phyloP scores from a whole-genome alignment of 2,797 vertebrate species.

The Ispidina picta region DNA sequence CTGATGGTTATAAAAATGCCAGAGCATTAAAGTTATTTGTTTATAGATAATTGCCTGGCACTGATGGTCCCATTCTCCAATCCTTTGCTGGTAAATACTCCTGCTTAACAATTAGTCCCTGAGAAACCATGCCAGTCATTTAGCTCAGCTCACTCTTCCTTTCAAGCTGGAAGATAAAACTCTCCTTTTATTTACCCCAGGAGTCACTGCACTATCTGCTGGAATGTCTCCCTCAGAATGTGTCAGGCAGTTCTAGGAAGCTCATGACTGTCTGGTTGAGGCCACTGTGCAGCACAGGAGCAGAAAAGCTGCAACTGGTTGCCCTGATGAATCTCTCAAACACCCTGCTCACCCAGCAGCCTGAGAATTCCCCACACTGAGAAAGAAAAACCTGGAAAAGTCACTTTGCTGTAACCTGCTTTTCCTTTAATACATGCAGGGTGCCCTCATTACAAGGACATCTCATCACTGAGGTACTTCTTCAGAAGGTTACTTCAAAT shows the following conservation, averaged over 20 bases:
- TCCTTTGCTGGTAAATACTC: conserved; percentile 45
- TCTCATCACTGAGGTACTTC: background rate
- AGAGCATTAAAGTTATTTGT: conserved; percentile 43
- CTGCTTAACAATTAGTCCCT: conserved; percentile 49
- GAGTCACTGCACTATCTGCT: background rate
- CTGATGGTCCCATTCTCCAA: conserved; percentile 1
- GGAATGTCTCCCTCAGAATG: conserved; percentile 1
- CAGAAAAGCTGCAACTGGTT: background rate
- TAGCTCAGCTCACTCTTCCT: background rate
- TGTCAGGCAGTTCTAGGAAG: conserved; percentile 1
- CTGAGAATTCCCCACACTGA: background rate
- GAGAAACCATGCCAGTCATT: background rate
- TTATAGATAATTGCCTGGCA: conserved; percentile 54
- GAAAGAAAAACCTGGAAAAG: background rate
- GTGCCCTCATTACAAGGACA: background rate
- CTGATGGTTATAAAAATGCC: conserved; percentile 43
- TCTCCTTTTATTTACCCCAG: conserved; percentile 24
- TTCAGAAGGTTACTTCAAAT: background rate
- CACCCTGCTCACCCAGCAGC: background rate
- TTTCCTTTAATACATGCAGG: background rate
- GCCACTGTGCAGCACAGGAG: background rate
- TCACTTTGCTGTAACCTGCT: background rate
- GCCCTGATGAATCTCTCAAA: background rate
- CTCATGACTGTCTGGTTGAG: background rate
- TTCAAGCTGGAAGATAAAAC: conserved; percentile 16